phyloP scores from a whole-genome alignment of 2,888 invertebrate genomes.

The Bruchidius siliquastri region DNA sequence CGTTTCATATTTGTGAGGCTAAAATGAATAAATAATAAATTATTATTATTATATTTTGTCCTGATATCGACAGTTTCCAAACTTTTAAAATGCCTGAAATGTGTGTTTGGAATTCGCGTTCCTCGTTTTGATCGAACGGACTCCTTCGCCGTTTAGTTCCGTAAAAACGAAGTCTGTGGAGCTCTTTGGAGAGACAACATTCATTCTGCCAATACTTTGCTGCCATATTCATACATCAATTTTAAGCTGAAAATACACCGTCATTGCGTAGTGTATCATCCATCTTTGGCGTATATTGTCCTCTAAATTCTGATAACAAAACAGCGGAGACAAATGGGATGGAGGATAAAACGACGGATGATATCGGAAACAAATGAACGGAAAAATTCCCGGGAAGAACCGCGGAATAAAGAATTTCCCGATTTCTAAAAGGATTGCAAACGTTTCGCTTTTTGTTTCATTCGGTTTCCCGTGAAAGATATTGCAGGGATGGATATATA shows the following conservation, averaged over 20 bases:
- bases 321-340: not conserved
- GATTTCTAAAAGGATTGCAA: not conserved
- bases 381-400: not conserved
- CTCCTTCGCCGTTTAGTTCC: too few species aligned
- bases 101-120: too few species aligned
- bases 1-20: too few species aligned
- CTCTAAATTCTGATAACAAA: not conserved
- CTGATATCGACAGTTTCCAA: too few species aligned
- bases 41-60: too few species aligned
- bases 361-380: not conserved
- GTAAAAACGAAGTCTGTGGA: too few species aligned
- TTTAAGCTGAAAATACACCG: not conserved
- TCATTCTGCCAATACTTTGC: too few species aligned
- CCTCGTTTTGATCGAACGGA: too few species aligned
- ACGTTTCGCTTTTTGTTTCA: not conserved
- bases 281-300: not conserved
- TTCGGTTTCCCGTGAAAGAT: not conserved
- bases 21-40: too few species aligned
- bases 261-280: too few species aligned
- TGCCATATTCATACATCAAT: not conserved
- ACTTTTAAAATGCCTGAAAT: too few species aligned
- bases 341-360: not conserved
- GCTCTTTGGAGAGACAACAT: too few species aligned
- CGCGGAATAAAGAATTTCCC: not conserved
- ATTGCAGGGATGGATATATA: not conserved